phyloP scores from a whole-genome alignment of 2,113 vertebrate genomes.

The Eclectus roratus region DNA sequence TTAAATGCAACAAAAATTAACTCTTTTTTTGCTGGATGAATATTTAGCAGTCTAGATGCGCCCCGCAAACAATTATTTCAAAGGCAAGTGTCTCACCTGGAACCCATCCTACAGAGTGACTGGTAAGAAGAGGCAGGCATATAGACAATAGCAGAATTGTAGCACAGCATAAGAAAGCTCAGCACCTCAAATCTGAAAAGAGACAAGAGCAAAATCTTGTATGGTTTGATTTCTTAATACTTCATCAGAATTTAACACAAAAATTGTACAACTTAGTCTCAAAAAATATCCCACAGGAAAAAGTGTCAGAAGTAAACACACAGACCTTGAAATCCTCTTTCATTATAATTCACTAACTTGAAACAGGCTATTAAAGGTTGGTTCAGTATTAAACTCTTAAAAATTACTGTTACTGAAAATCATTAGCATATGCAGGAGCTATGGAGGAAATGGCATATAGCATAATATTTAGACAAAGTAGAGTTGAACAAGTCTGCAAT shows the following conservation, averaged over 20 bases:
- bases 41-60: neutral
- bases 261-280: neutral
- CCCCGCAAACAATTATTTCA: neutral
- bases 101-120: conserved; percentile 93
- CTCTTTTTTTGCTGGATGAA: neutral
- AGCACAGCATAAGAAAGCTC: conserved; percentile 97
- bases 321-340: neutral
- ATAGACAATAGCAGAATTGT: conserved; percentile 96
- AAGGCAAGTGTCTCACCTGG: conserved; percentile 81
- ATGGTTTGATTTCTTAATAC: neutral
- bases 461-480: neutral
- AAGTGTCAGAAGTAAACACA: neutral
- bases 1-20: neutral
- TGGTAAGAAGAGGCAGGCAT: conserved; percentile 96
- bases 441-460: neutral
- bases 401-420: neutral
- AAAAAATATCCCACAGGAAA: neutral
- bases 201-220: neutral
- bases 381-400: neutral
- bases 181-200: conserved; percentile 92
- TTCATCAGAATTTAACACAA: neutral
- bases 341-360: neutral
- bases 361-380: neutral
- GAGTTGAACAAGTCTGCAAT: neutral
- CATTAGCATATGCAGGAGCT: neutral